A percentile compares a stretch with the other conserved stretches of the same genome.
Conservation (phyloP, 2,797 vertebrate genomes). For the Crypturellus tataupa region DNA sequence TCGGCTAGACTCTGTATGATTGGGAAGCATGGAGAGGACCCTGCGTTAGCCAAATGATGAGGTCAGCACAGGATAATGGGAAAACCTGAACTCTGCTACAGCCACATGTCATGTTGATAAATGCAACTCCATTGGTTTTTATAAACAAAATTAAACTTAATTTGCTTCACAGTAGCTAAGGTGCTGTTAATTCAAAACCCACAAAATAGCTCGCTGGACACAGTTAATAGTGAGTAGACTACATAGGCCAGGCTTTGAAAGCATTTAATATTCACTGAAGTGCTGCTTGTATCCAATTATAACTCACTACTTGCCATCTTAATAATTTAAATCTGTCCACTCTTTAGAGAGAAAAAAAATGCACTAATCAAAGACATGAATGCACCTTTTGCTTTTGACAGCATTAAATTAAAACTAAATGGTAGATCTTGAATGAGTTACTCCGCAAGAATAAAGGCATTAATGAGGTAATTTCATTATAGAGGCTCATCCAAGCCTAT, state of each 20-base stretch:
- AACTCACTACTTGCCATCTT: constrained; percentile 93
- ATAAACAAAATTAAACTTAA: constrained; percentile 81
- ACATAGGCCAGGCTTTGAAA: constrained; percentile 87
- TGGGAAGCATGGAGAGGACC: not conserved
- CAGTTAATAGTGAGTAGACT: constrained; percentile 91
- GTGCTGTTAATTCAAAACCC: constrained; percentile 82
- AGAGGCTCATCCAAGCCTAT: constrained; percentile 87
- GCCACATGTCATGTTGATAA: constrained; percentile 72
- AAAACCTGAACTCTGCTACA: constrained; percentile 58
- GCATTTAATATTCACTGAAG: constrained; percentile 94
- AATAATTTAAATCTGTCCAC: constrained; percentile 98
- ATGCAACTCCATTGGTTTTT: constrained; percentile 66
- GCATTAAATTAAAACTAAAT: constrained; percentile 92
- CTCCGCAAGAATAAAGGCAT: constrained; percentile 89
- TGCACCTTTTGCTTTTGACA: constrained; percentile 87
- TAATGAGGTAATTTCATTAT: constrained; percentile 99
- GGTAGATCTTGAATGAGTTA: constrained; percentile 92
- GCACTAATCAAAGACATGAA: constrained; percentile 86
- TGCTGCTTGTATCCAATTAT: constrained; percentile 98
- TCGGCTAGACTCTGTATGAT: not conserved
- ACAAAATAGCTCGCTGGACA: constrained; percentile 85
- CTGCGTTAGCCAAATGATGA: not conserved
- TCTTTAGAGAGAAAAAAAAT: constrained; percentile 80
- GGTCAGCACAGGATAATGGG: constrained; percentile 67
- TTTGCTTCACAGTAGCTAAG: constrained; percentile 76